Percentiles rank a stretch among this genome's conserved stretches.
phyloP scores from a whole-genome alignment of 2,888 invertebrate genomes.

The Spilarctia lutea region DNA sequence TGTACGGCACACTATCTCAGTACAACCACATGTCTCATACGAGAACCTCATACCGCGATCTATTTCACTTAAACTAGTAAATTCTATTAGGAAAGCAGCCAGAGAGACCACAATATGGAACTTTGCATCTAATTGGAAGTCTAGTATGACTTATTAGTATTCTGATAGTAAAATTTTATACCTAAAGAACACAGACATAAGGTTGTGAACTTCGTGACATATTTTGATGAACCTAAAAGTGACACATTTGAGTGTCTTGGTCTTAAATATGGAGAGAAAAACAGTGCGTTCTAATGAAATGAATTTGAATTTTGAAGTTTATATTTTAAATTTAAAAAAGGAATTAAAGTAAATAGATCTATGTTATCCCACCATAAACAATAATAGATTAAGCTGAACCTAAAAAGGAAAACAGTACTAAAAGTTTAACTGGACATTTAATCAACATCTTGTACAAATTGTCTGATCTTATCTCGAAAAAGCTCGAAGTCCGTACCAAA shows the following conservation, averaged over 20 bases:
- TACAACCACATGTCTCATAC: conserved; percentile 8
- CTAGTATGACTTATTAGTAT: conserved; percentile 9
- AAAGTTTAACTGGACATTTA: too few relatives aligned
- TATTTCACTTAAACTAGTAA: conserved; percentile 10
- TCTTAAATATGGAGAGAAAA: too few relatives aligned
- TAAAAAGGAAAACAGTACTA: too few relatives aligned
- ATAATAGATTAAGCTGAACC: too few relatives aligned
- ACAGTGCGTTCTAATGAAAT: too few relatives aligned
- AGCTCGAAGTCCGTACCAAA: too few relatives aligned
- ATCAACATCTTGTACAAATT: too few relatives aligned
- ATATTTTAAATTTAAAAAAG: too few relatives aligned
- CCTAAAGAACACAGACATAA: background rate
- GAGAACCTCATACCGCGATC: conserved; percentile 6
- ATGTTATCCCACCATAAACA: too few relatives aligned
- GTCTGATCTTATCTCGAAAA: too few relatives aligned
- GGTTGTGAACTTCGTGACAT: background rate
- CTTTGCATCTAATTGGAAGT: conserved; percentile 40
- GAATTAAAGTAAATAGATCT: too few relatives aligned
- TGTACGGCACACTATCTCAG: conserved; percentile 6
- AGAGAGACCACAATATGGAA: conserved; percentile 19
- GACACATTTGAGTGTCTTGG: background rate
- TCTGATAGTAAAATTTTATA: background rate
- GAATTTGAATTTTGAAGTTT: too few relatives aligned
- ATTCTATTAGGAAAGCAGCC: conserved; percentile 21
- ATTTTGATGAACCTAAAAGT: background rate